Base-by-base conservation (phyloP, 2,797 vertebrate species). In the Gymnoscopelus braueri region DNA sequence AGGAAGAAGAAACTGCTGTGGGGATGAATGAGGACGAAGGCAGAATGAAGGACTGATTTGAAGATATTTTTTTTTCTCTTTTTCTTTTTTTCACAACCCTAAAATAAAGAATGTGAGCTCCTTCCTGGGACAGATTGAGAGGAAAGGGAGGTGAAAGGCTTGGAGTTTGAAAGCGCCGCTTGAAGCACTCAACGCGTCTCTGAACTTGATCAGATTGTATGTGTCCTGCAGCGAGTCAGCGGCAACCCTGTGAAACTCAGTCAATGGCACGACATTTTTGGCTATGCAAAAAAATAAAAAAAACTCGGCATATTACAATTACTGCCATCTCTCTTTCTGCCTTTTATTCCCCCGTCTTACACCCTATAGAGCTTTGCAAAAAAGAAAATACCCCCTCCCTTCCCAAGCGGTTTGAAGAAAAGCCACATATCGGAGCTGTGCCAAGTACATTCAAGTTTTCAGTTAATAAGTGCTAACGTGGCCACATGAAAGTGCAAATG, bases 181-280 rank as follows among this genome's bases (percentile, higher is more conserved):
- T 95, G 94, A 95, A 95, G 94, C 92, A 94, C 94, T 96, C 92
- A 93, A 79, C 91, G 94, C 92, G 94, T 92, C 96, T 96, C 94
- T 97, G 96, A 98, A 97, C 96, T 97, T 97, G 96, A 97, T 97
- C 95, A 97, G 96, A 97, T 95, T 95, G 91, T 95, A 85, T 92
- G 94, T 94, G 95, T 97, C 96, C 96, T 96, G 96, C 94, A 95
- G 95, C 90, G 96, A 96, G 94, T 94, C 94, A 94, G 94, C 91
- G 94, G 93, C 88, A 91, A 90, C 92, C 87, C 92, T 93, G 83
- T 91, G 90, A 95, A 95, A 92, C 89, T 88, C 88, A 86, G 91
- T 96, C 94, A 95, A 96, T 95, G 92, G 92, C 85, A 87, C 91
- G 89, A 89, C 84, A 91, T 93, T 89, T 90, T 89, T 86, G 91